Conservation (phyloP, 2,797 vertebrate genomes). For the Phalanger gymnotis region DNA sequence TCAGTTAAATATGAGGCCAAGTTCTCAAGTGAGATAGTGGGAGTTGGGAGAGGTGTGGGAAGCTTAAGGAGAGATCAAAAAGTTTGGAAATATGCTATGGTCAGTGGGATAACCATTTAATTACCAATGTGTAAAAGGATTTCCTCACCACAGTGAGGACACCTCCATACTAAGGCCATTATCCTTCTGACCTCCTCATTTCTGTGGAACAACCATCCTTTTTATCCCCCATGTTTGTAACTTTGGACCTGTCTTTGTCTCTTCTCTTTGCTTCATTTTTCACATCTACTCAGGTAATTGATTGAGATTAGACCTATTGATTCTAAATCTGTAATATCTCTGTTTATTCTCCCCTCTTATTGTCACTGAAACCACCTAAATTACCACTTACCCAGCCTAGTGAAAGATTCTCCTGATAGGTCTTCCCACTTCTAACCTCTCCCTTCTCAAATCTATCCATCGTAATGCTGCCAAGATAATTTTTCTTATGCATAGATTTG, state of each 20-base stretch:
- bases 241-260: not conserved
- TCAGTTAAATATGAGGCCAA: not conserved
- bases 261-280: not conserved
- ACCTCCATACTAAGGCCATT: not conserved
- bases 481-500: conserved; percentile 43
- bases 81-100: not conserved
- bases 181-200: not conserved
- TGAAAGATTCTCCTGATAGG: conserved; percentile 23
- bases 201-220: not conserved
- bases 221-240: not conserved
- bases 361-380: not conserved
- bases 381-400: conserved; percentile 6
- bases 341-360: not conserved
- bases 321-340: conserved; percentile 33
- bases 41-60: not conserved
- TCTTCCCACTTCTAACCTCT: conserved; percentile 12
- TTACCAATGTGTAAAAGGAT: not conserved
- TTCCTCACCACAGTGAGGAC: not conserved
- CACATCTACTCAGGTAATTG: not conserved
- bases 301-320: not conserved
- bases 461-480: conserved; percentile 6
- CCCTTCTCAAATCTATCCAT: not conserved
- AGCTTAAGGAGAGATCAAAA: not conserved
- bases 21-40: not conserved
- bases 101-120: not conserved